Base-by-base conservation (phyloP, 92 coral and sea anemone species). In the Palythoa grandiflora region DNA sequence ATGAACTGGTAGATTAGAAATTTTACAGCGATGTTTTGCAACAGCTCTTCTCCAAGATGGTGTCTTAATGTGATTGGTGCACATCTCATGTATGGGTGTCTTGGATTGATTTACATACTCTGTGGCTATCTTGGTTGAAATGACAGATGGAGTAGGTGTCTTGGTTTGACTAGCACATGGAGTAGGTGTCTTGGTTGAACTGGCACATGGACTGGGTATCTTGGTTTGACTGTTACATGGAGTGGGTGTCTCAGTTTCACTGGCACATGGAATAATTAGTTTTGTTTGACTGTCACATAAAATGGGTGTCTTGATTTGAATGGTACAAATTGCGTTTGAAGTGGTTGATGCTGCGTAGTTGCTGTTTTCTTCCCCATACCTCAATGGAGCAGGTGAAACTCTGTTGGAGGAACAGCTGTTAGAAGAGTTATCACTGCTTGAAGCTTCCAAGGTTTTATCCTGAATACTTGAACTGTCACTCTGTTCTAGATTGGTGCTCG, bases 1-100 rank as follows among this genome's bases (percentile, higher is more conserved):
- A n/a, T n/a, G n/a, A n/a, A n/a, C n/a, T n/a, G n/a, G n/a, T 17
- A 91, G 75, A 55, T 86, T 36, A 20, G 92, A 68, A 61, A 87
- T 80, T 73, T 73, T 88, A 91, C 88, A 90, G 14, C 90, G 81
- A 51, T 88, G 89, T 89, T 90, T 89, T 36, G 89, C 89, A 51
- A 95, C 39, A 2, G 86, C 88, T 61, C 84, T 89, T 68, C 98
- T 91, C 98, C 98, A 95, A 1, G 74, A 28, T 8, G 89, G 83
- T 63, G 91, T 89, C 63, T 80, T 54, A 39, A 89, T 89, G 85
- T 94, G 98, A 9, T 68, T 90, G 21, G 75, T 73, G 68, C 98
- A 94, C 44, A 70, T 10, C 9, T 28, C 74, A 53, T 86, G 90
- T 50, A 47, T 28, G 74, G 74, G 3, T 35, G 37, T 63, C 70